phyloP scores from a whole-genome alignment of 2,888 invertebrate species.

The Drosophila seclusa region DNA sequence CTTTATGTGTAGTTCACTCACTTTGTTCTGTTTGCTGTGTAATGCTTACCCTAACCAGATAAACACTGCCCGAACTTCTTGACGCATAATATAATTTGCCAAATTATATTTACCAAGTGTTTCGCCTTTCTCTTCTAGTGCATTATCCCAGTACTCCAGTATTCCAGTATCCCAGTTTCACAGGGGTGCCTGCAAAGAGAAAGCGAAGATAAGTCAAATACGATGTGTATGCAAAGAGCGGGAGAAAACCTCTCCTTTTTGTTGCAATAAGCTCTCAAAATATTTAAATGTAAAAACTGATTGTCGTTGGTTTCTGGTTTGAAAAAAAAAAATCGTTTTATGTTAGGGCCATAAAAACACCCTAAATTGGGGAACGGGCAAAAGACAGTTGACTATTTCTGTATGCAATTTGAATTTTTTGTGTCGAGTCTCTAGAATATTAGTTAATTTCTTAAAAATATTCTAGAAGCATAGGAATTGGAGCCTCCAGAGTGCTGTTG shows the following conservation, averaged over 20 bases:
- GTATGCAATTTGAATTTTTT: neutral
- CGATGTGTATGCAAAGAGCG: neutral
- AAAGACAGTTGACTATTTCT: neutral
- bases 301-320: conserved; percentile 27
- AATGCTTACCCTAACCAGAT: conserved; percentile 21
- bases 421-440: neutral
- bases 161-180: conserved; percentile 5
- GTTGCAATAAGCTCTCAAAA: neutral
- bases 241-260: neutral
- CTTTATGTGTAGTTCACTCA: conserved; percentile 28
- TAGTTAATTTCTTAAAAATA: neutral
- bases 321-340: conserved; percentile 20
- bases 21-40: conserved; percentile 21
- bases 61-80: neutral
- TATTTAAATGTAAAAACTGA: neutral
- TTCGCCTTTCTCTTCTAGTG: conserved; percentile 31
- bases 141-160: conserved; percentile 26
- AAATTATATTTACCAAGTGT: conserved; percentile 39
- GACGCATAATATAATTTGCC: conserved; percentile 15
- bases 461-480: neutral
- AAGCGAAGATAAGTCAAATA: conserved; percentile 20
- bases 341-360: conserved; percentile 3
- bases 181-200: conserved; percentile 35
- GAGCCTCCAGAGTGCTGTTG: neutral
- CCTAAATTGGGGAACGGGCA: neutral